Conservation (phyloP, 1,140 invertebrate species). For the Paraescarpia echinospica region DNA sequence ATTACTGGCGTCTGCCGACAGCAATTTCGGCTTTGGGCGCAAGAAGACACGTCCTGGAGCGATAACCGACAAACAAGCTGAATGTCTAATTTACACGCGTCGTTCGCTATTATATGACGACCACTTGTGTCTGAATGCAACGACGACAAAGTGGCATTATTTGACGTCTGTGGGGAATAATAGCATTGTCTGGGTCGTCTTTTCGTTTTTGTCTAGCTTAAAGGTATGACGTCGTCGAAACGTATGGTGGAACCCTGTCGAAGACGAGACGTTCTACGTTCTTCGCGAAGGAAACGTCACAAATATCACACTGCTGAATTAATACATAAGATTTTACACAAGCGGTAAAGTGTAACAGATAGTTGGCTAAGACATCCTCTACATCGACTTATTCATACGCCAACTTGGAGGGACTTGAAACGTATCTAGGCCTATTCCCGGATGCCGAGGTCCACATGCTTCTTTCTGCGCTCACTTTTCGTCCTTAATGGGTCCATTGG, state of each 20-base stretch:
- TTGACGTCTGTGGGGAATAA: not conserved
- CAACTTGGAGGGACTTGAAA: too few relatives aligned
- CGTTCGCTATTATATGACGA: not conserved
- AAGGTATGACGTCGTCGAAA: not conserved
- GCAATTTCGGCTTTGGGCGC: not conserved
- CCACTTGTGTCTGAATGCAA: not conserved
- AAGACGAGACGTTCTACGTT: not conserved
- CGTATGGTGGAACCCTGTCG: not conserved
- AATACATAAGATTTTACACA: not conserved
- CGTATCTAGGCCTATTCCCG: too few relatives aligned
- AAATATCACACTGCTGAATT: not conserved
- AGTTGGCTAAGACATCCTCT: not conserved
- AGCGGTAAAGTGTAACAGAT: not conserved
- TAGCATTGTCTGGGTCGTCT: not conserved
- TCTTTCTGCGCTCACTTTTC: too few relatives aligned
- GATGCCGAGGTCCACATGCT: too few relatives aligned
- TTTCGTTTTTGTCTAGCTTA: not conserved
- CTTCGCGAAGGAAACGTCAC: not conserved
- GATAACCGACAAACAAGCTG: not conserved
- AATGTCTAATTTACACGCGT: slow-evolving; percentile 1
- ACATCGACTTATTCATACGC: not conserved
- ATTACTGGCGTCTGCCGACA: not conserved
- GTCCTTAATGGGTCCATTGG: too few relatives aligned
- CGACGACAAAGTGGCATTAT: not conserved
- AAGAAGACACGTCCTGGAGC: not conserved